Conservation (phyloP, 2,797 vertebrate genomes). For the Syndactyla subalaris region DNA sequence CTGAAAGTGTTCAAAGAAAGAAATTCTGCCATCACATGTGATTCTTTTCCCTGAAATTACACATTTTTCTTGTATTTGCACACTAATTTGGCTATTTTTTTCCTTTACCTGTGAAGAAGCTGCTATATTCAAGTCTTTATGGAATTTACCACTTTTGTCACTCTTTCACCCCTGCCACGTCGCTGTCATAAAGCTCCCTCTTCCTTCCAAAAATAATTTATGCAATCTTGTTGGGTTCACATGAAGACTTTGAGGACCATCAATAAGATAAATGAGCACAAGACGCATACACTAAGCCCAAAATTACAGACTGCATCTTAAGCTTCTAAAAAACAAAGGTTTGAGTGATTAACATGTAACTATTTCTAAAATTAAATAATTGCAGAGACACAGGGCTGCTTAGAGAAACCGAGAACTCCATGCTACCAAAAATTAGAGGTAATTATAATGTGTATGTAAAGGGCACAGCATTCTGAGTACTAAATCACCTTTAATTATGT, state of each 20-base stretch:
- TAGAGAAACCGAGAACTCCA: not conserved
- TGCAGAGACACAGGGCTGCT: constrained; percentile 24
- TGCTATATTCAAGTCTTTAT: not conserved
- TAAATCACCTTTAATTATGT: constrained; percentile 58
- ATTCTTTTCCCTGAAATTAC: not conserved
- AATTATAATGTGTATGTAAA: constrained; percentile 27
- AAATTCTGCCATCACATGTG: not conserved
- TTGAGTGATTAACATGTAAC: not conserved
- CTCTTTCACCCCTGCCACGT: not conserved
- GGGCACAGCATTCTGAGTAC: constrained; percentile 15
- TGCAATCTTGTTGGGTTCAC: not conserved
- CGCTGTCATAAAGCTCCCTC: not conserved
- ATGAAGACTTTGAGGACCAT: not conserved
- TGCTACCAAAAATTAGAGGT: constrained; percentile 44
- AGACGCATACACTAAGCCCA: not conserved
- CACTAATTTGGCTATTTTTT: not conserved
- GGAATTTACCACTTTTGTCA: not conserved
- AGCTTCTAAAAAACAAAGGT: constrained; percentile 21
- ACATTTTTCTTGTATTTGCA: not conserved
- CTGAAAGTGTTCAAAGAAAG: not conserved
- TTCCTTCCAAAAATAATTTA: not conserved
- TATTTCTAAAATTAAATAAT: constrained; percentile 50
- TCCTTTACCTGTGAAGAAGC: not conserved
- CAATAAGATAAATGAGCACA: not conserved
- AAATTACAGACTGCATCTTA: not conserved